phyloP scores from a whole-genome alignment of 2,113 vertebrate species.

The Monopterus albus region DNA sequence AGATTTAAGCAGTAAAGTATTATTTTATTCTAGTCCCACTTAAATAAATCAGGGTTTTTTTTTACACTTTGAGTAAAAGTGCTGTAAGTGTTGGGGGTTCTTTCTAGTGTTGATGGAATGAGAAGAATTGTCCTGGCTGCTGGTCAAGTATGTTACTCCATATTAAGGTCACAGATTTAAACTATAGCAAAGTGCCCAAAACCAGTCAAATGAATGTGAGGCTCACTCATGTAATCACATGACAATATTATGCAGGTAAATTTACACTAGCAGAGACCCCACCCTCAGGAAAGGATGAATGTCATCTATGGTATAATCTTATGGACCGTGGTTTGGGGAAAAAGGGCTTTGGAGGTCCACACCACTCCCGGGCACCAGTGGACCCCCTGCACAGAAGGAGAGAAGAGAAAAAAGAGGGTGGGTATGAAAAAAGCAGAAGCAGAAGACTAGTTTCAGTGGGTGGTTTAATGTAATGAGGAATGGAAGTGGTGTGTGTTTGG shows the following conservation, averaged over 20 bases:
- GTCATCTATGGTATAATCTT: too few species aligned
- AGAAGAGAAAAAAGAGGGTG: too few species aligned
- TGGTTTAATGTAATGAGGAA: too few species aligned
- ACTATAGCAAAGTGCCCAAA: constrained; percentile 3
- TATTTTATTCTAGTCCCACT: background rate
- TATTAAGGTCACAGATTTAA: constrained; percentile 5
- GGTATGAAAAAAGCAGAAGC: too few species aligned
- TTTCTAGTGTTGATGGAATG: constrained; percentile 10
- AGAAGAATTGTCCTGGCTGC: background rate
- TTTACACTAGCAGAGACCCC: too few species aligned
- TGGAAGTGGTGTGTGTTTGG: too few species aligned
- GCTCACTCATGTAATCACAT: background rate
- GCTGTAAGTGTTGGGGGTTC: background rate
- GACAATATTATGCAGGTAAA: background rate
- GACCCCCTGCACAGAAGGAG: too few species aligned
- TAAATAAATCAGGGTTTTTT: background rate
- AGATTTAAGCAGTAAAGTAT: background rate
- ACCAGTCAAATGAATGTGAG: background rate
- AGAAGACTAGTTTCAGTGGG: too few species aligned
- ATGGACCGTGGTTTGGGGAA: too few species aligned
- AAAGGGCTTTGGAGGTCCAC: too few species aligned
- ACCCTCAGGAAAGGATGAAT: too few species aligned
- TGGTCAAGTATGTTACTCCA: constrained; percentile 7
- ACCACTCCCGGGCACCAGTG: too few species aligned
- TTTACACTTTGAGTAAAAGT: background rate